Base-by-base conservation (phyloP, 1,140 invertebrate genomes). In the Drosophila nasuta region DNA sequence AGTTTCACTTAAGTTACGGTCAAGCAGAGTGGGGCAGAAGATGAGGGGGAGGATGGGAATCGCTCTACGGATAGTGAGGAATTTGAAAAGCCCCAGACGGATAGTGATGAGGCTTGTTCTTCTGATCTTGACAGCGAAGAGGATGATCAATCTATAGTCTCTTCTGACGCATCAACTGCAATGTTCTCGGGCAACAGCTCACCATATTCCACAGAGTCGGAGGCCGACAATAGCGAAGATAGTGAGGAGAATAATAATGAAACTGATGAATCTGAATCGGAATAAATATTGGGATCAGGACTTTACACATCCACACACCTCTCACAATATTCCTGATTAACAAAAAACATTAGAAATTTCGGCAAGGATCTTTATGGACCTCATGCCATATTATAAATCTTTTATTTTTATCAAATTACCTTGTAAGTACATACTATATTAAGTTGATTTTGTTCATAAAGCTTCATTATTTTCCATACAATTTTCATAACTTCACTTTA, bases 161-260 rank as follows among this genome's bases (percentile, higher is more conserved):
- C 43, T 3, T 41, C 60, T 7, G 10, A 46, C 0, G 6, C 3
- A 3, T 67, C 62, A 1, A 60, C 81, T 7, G 33, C 10, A 2
- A 5, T 33, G 5, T 62, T 20, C 6, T 74, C 81, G 0, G 10
- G 5, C 8, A 51, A 48, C 3, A 43, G 15, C 15, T 70, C 72
- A n/a, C 28, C 33, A 6, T 33, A 10, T 10, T 49, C 35, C 1
- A 49, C 20, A 3, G 64, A 45, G 15, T 54, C 65, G 1, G 63
- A 82, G 0, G 17, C 62, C 3, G 70, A 41, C 6, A 49, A 82
- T 6, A 41, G 49, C 5, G 80, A 82, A 3, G 49, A 57, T 8
- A 51, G 57, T 17, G 73, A 45, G 5, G 17, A 35, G 15, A 17
- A 66, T 1, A 41, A 41, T 41, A 1, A 51, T 10, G 30, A 17